phyloP scores from a whole-genome alignment of 2,888 invertebrate species.

The Candidula unifasciata region DNA sequence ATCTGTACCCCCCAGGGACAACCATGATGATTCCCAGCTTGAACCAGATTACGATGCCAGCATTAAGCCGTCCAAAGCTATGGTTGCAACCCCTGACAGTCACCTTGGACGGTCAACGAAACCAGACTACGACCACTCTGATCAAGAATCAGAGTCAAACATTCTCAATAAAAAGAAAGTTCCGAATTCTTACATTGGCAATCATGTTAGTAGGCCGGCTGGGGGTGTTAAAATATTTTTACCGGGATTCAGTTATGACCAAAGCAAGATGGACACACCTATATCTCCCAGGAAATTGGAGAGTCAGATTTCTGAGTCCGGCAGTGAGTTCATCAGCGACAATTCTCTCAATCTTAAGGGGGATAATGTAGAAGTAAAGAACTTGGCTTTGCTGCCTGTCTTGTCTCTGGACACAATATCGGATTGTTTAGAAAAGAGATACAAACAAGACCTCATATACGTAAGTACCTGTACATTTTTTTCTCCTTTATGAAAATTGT shows the following conservation, averaged over 20 bases:
- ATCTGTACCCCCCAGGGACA: background rate
- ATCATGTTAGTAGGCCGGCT: background rate
- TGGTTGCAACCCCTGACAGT: background rate
- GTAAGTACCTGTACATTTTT: constrained; percentile 36
- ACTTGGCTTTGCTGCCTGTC: constrained; percentile 40
- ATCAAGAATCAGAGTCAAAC: background rate
- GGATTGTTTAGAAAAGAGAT: constrained; percentile 34
- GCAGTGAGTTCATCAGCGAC: background rate
- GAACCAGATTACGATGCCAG: background rate
- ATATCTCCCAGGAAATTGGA: background rate
- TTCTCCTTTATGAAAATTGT: too few relatives aligned
- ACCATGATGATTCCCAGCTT: background rate
- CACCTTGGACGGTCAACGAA: background rate
- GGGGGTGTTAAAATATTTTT: background rate
- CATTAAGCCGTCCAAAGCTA: background rate
- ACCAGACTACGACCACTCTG: constrained; percentile 22
- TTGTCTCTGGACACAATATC: constrained; percentile 45
- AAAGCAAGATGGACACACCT: background rate
- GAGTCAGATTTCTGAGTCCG: background rate
- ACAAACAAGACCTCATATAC: constrained; percentile 43
- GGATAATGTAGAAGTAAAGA: background rate
- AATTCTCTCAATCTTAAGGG: background rate
- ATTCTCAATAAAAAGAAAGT: background rate
- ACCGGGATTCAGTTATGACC: background rate
- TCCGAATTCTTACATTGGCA: background rate